phyloP scores from a whole-genome alignment of 1,140 invertebrate genomes.

The Lasaia peninsularis region DNA sequence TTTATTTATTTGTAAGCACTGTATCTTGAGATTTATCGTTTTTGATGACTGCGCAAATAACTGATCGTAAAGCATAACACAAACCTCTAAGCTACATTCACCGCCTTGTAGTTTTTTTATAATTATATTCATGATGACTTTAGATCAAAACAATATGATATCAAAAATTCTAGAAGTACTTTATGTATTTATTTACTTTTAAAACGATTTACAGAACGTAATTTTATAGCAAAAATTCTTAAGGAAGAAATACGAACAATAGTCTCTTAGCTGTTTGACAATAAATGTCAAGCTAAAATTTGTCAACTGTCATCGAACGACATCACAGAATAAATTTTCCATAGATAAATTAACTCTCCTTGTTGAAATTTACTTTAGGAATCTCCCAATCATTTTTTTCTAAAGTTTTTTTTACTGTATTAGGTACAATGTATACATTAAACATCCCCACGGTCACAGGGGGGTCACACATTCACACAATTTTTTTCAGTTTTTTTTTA shows the following conservation, averaged over 20 bases:
- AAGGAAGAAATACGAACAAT: neutral
- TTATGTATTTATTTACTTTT: neutral
- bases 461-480: too few species aligned
- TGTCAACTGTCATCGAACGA: too few species aligned
- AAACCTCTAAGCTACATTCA: constrained; percentile 58
- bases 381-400: too few species aligned
- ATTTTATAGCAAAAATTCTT: neutral
- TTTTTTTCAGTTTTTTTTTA: too few species aligned
- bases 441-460: too few species aligned
- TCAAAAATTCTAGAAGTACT: neutral
- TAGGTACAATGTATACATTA: too few species aligned
- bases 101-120: constrained; percentile 65
- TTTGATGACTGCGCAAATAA: neutral
- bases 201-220: constrained; percentile 2
- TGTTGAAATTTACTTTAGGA: too few species aligned
- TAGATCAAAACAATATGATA: neutral
- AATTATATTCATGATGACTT: constrained; percentile 51
- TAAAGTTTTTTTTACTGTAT: too few species aligned
- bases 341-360: too few species aligned
- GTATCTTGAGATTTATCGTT: neutral
- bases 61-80: constrained; percentile 16
- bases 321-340: too few species aligned
- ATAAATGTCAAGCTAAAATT: neutral
- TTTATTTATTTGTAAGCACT: neutral
- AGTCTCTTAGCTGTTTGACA: neutral